phyloP scores from a whole-genome alignment of 2,888 invertebrate species.

The Merodon equestris region DNA sequence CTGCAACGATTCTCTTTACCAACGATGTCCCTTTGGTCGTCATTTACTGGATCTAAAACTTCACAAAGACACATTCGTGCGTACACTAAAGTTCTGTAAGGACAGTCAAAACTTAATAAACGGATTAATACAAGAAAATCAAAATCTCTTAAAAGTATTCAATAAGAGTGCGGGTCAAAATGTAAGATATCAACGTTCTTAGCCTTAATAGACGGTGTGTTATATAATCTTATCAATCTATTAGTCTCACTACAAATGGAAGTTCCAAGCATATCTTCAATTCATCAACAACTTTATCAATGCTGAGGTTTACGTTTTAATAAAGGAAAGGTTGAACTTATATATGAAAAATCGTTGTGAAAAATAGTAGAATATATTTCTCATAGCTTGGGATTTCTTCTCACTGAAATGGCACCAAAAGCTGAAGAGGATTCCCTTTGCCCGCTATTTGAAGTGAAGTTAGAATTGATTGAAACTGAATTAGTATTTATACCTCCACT shows the following conservation, averaged over 20 bases:
- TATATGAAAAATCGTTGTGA: neutral
- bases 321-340: slow-evolving; percentile 29
- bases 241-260: no score
- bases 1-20: slow-evolving; percentile 87
- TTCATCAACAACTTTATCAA: slow-evolving; percentile 39
- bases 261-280: slow-evolving; percentile 29
- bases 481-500: slow-evolving; percentile 88
- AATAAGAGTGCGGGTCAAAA: neutral
- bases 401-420: slow-evolving; percentile 74
- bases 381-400: slow-evolving; percentile 75
- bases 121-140: slow-evolving; percentile 75
- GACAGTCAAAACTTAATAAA: slow-evolving; percentile 74
- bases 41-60: slow-evolving; percentile 74
- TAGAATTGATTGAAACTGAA: slow-evolving; percentile 85
- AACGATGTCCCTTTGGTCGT: slow-evolving; percentile 81
- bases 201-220: no score
- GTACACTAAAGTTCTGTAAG: slow-evolving; percentile 72
- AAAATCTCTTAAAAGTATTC: slow-evolving; percentile 74
- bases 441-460: slow-evolving; percentile 88
- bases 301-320: slow-evolving; percentile 28
- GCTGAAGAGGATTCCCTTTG: slow-evolving; percentile 16
- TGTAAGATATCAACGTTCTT: neutral
- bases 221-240: no score
- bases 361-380: neutral
- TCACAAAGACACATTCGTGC: slow-evolving; percentile 73